Base-by-base conservation (phyloP, 2,797 vertebrate species). In the Pogoniulus pusillus region DNA sequence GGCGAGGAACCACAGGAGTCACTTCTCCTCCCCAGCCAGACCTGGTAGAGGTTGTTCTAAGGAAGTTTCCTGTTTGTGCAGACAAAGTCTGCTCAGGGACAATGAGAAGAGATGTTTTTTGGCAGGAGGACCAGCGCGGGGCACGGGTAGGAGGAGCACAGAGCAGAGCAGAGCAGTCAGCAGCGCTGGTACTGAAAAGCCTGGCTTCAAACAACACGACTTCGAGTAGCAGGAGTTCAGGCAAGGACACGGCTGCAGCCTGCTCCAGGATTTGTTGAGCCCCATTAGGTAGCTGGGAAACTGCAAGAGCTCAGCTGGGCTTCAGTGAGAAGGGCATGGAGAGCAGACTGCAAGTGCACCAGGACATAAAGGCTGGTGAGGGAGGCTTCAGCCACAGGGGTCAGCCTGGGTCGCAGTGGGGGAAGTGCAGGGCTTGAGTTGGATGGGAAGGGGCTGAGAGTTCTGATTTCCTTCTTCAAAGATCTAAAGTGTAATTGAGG, bases 401-500 rank as follows among this genome's bases (percentile, higher is more conserved):
- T 14, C 70, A 6, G 8, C 1, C 0, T 8, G 5, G 12, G 1
- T 5, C 4, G 47, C 5, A 8, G 54, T 18, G 49, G 13, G 7
- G n/a, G 85, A n/a, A 75, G 26, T 5, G 13, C 26, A 7, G 23
- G 45, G 30, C 16, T 63, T 26, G 49, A 10, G 19, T 7, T 12
- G 53, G 60, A 4, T 11, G 45, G 45, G 45, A 39, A 15, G 10
- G 45, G 45, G 5, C 20, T 47, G 16, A 47, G 45, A 47, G 45
- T 47, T 47, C 22, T 47, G 45, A 20, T 47, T 47, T 47, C 12
- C 45, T 47, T 47, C 20, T 23, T 47, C 45, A 47, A 47, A 39
- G 13, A 39, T 15, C 39, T 39, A 39, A 39, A 15, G 39, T 39
- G 39, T 39, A 39, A 39, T 39, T 39, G 39, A 39, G 39, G 39